Evolutionary conservation across 2,113 vertebrate species (phyloP), one percentile per base, ranked within the genome.

Genomic region (Erinaceus europaeus): DNA sequence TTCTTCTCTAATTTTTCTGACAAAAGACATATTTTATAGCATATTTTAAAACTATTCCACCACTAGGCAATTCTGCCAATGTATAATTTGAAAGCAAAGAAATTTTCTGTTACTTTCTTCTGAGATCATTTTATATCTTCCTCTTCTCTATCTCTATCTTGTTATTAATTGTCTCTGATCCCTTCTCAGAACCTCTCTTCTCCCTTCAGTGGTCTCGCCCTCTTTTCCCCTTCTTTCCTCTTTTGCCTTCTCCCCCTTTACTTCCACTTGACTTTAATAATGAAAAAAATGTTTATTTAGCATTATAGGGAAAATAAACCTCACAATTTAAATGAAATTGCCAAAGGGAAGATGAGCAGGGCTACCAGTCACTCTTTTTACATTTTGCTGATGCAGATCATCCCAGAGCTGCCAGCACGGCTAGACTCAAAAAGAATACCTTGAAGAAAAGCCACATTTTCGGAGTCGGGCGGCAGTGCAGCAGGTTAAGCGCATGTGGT

Each of bases 281-380:
- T 25, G 94, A 94, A 93, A 94, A 7, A 93, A 94, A 93, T 93
- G 95, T 89, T 94, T 93, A 92, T 80, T 62, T 89, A 53, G 25
- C 40, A 75, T 76, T 89, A 80, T 73, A 94, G 75, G 71, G 59
- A 91, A 94, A 94, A 92, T n/a, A 93, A 94, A 44, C 38, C 57
- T 74, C 67, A 87, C 84, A 23, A 34, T 85, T 61, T 61, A 25
- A 59, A n/a, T 34, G 52, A 59, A 79, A 48, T 84, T 74, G 18
- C 38, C 86, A 78, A 94, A 12, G 3, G 57, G 11, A 61, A 71
- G 42, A 46, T 59, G 68, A 86, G 48, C 36, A 83, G 23, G 59
- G 61, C 2, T 40, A 48, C 73, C 67, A 93, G 82, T 91, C 85
- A 79, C 50, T 50, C 12, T 50, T 3, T 50, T n/a, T n/a, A n/a